Evolutionary conservation across 2,113 vertebrate genomes (phyloP), one percentile per base, ranked within the genome.

Genomic region (Pygoscelis adeliae): DNA sequence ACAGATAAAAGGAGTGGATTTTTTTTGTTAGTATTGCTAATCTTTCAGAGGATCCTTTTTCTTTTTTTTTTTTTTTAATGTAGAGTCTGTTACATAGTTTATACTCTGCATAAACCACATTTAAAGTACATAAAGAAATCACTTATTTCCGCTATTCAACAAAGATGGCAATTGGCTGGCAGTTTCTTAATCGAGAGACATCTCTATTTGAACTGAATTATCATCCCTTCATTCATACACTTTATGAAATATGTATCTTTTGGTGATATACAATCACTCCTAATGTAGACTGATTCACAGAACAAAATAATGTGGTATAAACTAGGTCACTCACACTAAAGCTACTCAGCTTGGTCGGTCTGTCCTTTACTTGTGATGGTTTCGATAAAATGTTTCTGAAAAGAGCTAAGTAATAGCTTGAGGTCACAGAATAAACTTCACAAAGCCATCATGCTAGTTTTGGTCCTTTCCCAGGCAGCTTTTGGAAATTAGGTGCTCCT

Each of bases 281-380:
- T 49, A 26, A 55, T 6, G 25, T 3, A 53, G 25, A 18, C 29
- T 3, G 38, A 12, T 20, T 22, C 5, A 15, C 59, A 30, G 59
- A 21, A 61, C 59, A 58, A 18, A 46, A 30, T 5, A 13, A 22
- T 0, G 25, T 6, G 46, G 21, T 25, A 13, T 8, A 30, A 18
- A 30, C 1, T 22, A 16, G n/a, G 32, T 12, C 32, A 34, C 61
- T 55, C n/a, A 10, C 4, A 6, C n/a, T n/a, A 14, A 9, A 44
- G 23, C 5, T 42, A 4, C 38, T 17, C 34, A 10, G 2, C 38
- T n/a, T 2, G 1, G 4, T 7, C 6, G 2, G 30, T 15, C 32
- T 23, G 6, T 13, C 9, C 27, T 15, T 34, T 56, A 9, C 20
- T 10, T 26, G 14, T 1, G 0, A 25, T 11, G 23, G 15, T 10